Base-by-base conservation (phyloP, 2,888 invertebrate species). In the Diadromus collaris region DNA sequence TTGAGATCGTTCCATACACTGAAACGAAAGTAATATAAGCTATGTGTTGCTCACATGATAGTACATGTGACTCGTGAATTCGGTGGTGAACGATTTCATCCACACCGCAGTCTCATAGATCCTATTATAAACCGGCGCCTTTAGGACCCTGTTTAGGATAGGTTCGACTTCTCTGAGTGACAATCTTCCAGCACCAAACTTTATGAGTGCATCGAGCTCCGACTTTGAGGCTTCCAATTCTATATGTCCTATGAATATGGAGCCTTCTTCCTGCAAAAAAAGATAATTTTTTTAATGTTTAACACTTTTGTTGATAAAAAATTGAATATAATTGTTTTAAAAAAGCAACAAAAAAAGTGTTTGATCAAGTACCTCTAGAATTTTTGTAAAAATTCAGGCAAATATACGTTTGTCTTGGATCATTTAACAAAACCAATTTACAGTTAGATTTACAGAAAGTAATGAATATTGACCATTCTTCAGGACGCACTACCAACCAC, bases 131-230 rank as follows among this genome's bases (percentile, higher is more conserved):
- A 64, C 48, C 34, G 83, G 77, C 21, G 72, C 68, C 32, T 64
- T 83, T 67, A 89, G 85, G 27, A 84, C 64, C 41, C 83, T 74
- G 34, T 73, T 78, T 4, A 89, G 79, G 68, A 89, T 85, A 41
- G 81, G 72, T 83, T 89, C 88, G 21, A 88, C 73, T 74, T 88
- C 81, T 67, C 84, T 83, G 7, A 86, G 79, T 32, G 86, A 86
- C 19, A 76, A 64, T 70, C 84, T 82, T 4, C 84, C 84, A 16
- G 77, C 38, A 6, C 83, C 79, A 70, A 87, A 86, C 29, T 83
- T 76, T 71, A 79, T 80, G 0, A 89, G 80, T 29, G 73, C 75
- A 67, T 85, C 71, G 24, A 88, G 77, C 67, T 89, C 81, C 16
- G 79, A 63, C 29, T 68, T 46, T 51, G 86, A 83, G n/a, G 83